Evolutionary conservation across 2,797 vertebrate genomes (phyloP), one percentile per base, ranked within the genome.

Genomic region (Paramormyrops hopkinsi): DNA sequence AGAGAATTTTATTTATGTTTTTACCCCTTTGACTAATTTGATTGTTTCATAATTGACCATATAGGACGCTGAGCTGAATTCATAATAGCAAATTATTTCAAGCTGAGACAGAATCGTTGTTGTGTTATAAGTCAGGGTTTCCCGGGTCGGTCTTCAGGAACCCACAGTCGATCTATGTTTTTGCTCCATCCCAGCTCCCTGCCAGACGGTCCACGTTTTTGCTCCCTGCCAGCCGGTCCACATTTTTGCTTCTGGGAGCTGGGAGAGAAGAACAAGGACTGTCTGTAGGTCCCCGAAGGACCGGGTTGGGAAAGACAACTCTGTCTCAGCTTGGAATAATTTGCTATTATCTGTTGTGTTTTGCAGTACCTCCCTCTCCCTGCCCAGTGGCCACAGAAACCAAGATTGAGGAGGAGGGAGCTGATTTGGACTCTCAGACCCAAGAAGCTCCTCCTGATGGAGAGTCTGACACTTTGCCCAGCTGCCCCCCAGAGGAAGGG

Each of bases 301-400:
- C 59, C 2, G 3, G 22, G 9, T 65, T 29, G 25, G 59, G 9
- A 12, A 25, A 65, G 4, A 4, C 51, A 4, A 19, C 51, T 51
- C 50, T 6, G 53, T n/a, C 17, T 56, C 53, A 17, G 17, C 17
- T 59, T n/a, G 54, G 54, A 59, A 59, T 59, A n/a, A 59, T 59
- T 22, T 0, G 62, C 62, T 33, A 0, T 69, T 33, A 69, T 69
- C 25, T 33, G 65, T 73, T 1, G 12, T 14, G 65, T 73, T 73
- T 17, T 12, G 0, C 82, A 48, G 44, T 41, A 29, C 5, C n/a
- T 88, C 53, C 86, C 69, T 69, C 7, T 12, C 73, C 53, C 9
- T 19, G 37, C 59, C 79, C 41, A 65, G 12, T 79, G 92, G 79
- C 76, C 41, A 12, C 50, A 59, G 90, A 87, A 19, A 88, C 90